phyloP scores from a whole-genome alignment of 2,797 vertebrate species.

The Percopsis omiscomaycus region DNA sequence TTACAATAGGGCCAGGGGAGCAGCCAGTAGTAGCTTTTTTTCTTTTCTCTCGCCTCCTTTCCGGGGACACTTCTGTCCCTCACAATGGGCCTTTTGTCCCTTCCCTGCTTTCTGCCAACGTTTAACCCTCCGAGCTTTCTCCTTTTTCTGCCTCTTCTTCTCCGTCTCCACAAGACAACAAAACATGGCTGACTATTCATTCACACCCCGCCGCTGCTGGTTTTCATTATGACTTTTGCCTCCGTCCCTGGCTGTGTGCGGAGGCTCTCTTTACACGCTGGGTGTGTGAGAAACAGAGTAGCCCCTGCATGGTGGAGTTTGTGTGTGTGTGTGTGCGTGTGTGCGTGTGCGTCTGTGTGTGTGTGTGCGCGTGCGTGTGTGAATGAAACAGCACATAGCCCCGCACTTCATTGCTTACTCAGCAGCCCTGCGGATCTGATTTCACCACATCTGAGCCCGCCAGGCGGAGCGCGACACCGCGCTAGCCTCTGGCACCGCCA shows the following conservation, averaged over 20 bases:
- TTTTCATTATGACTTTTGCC: conserved; percentile 69
- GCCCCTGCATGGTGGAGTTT: conserved; percentile 1
- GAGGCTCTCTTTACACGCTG: conserved; percentile 33
- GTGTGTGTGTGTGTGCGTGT: neutral
- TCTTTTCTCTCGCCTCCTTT: conserved; percentile 80
- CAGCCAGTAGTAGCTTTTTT: conserved; percentile 80
- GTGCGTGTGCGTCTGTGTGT: neutral
- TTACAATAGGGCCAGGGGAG: conserved; percentile 78
- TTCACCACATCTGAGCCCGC: conserved; percentile 29
- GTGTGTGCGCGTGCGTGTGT: conserved; percentile 5
- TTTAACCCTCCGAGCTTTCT: conserved; percentile 80
- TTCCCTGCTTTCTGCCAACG: conserved; percentile 72
- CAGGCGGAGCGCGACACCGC: conserved; percentile 31
- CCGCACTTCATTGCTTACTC: conserved; percentile 34
- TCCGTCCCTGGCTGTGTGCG: conserved; percentile 47
- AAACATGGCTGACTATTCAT: conserved; percentile 72
- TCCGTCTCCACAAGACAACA: conserved; percentile 69
- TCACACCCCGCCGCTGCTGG: conserved; percentile 63
- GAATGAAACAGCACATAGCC: conserved; percentile 31
- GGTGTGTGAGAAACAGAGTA: conserved; percentile 30
- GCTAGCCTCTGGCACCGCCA: conserved; percentile 46
- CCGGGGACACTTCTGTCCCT: conserved; percentile 77
- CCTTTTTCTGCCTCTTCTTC: conserved; percentile 73
- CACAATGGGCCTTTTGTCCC: conserved; percentile 82
- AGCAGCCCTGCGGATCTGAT: conserved; percentile 44